Conservation (phyloP, 64 coral and sea anemone genomes). For the Platygyra sinensis region DNA sequence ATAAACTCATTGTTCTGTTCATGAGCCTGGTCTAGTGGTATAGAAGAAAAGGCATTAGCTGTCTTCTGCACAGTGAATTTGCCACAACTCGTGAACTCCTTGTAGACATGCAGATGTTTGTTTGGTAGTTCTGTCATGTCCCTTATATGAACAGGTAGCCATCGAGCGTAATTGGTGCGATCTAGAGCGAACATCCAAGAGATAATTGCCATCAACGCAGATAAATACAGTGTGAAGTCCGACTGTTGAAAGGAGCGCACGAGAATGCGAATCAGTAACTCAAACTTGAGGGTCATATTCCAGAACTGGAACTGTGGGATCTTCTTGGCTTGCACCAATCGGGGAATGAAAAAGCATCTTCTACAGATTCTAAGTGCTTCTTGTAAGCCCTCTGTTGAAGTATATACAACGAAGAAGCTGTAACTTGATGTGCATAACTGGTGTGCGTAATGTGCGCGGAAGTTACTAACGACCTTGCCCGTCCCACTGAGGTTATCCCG, state of each 20-base stretch:
- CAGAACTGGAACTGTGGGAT: neutral
- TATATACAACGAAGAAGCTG: slow-evolving; percentile 32
- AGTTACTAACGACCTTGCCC: slow-evolving; percentile 38
- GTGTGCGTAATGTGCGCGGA: slow-evolving; percentile 33
- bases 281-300: slow-evolving; percentile 3
- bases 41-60: neutral
- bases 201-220: too few species aligned
- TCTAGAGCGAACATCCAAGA: too few species aligned
- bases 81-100: too few species aligned
- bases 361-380: neutral
- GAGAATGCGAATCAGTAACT: neutral
- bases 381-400: slow-evolving; percentile 29
- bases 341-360: neutral
- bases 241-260: too few species aligned
- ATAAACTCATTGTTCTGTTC: slow-evolving; percentile 39
- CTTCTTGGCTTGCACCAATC: neutral
- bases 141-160: too few species aligned
- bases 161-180: too few species aligned
- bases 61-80: too few species aligned
- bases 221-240: too few species aligned
- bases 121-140: too few species aligned
- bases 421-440: too few species aligned
- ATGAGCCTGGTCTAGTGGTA: slow-evolving; percentile 19
- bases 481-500: slow-evolving; percentile 38
- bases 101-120: too few species aligned